Evolutionary conservation across 2,113 vertebrate species (phyloP).

Genomic region (Gadus macrocephalus): DNA sequence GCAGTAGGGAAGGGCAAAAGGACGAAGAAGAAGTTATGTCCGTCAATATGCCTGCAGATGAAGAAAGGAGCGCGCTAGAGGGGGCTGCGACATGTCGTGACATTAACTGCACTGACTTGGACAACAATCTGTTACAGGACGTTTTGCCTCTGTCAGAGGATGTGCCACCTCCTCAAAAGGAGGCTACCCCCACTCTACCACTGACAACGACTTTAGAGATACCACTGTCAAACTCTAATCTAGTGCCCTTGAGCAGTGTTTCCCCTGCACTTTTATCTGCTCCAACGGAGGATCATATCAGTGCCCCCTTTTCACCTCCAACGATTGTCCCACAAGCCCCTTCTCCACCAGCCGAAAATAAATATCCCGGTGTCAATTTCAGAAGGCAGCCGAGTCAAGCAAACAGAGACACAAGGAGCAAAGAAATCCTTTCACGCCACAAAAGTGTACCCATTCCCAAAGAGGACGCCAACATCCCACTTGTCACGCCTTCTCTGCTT

Average conservation of each 20-base stretch:
- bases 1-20: slow-evolving; percentile 1
- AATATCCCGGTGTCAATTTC: slow-evolving; percentile 58
- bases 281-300: slow-evolving; percentile 6
- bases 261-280: slow-evolving; percentile 14
- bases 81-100: background rate
- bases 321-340: slow-evolving; percentile 20
- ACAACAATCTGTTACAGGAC: slow-evolving; percentile 9
- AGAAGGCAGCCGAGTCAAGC: slow-evolving; percentile 55
- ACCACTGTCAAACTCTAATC: slow-evolving; percentile 2
- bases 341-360: slow-evolving; percentile 43
- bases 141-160: slow-evolving; percentile 18
- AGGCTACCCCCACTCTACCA: slow-evolving; percentile 23
- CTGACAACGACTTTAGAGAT: slow-evolving; percentile 16
- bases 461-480: slow-evolving; percentile 85
- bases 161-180: slow-evolving; percentile 15
- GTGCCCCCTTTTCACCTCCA: slow-evolving; percentile 7
- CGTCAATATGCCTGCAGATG: background rate
- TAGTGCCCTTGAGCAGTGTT: background rate
- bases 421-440: slow-evolving; percentile 68
- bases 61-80: slow-evolving; percentile 11
- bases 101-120: slow-evolving; percentile 6
- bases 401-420: slow-evolving; percentile 61
- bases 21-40: slow-evolving; percentile 26
- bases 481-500: slow-evolving; percentile 90
- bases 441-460: slow-evolving; percentile 73